Evolutionary conservation across 1,140 invertebrate genomes (phyloP), one percentile per base, ranked within the genome.

Genomic region (Portunus trituberculatus): DNA sequence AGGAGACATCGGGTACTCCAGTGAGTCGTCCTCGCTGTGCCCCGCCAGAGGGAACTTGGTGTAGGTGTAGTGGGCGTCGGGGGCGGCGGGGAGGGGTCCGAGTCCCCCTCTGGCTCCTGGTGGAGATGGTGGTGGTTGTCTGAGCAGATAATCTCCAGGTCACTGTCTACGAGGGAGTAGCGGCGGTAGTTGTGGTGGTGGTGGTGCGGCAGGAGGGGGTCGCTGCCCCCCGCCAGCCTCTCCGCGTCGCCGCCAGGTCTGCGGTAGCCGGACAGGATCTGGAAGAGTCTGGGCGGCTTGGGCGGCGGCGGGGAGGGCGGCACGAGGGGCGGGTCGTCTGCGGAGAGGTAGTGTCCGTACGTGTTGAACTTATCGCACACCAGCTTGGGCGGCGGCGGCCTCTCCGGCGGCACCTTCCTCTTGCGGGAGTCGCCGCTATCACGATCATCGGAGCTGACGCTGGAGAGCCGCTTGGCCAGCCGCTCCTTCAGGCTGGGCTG

Each of bases 281-380:
- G 96, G 76, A 96, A 96, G 2, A 96, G 84, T 16, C 96, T 93
- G 31, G 96, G 96, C 20, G 96, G 96, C 86, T 96, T 96, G 8
- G 96, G 96, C 20, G 96, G 96, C 20, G 94, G 94, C 14, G 96
- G 92, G 10, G 94, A 93, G 46, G 93, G 83, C 20, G 96, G 94
- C 6, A 83, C 52, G 31, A 86, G 28, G 31, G 91, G 28, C 14
- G 83, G 20, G 25, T 76, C 25, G 32, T 92, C 91, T 14, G 52
- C 46, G 25, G 59, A 39, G 20, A 95, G 52, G 48, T 93, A 95
- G 10, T 93, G 94, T 39, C 46, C 76, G 94, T 95, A 95, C 31
- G 39, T 92, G 83, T 88, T 95, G 84, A 93, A 84, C 52, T 93
- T 95, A 4, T 95, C 94, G 59, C 92, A 91, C 32, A 91, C 76